These are phyloP conservation scores for Aphaenogaster rudis DNA, from an alignment of 1,140 invertebrate genomes.

Conservation along the genomic window DNA sequence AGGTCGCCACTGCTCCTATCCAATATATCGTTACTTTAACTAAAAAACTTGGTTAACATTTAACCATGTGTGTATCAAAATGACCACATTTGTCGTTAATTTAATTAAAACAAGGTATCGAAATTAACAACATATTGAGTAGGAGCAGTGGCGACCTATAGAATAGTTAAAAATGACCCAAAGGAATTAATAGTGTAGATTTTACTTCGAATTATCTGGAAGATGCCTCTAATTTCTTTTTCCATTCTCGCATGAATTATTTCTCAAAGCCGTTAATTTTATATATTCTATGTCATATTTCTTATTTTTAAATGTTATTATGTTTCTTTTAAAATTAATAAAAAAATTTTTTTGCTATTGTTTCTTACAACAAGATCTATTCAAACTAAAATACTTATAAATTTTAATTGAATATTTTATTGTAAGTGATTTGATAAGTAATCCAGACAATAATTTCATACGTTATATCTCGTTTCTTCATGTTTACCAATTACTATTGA, in stretches of 20 bases:
- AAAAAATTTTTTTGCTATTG: not conserved
- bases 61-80: too few species aligned
- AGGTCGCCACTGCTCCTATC: too few species aligned
- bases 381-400: not conserved
- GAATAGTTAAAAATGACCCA: too few species aligned
- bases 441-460: not conserved
- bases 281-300: not conserved
- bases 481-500: constrained; percentile 30
- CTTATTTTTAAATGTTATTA: not conserved
- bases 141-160: too few species aligned
- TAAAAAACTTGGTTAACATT: too few species aligned
- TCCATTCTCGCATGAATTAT: not conserved
- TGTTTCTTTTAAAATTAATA: not conserved
- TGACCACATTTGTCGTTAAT: too few species aligned
- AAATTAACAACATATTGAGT: too few species aligned
- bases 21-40: too few species aligned
- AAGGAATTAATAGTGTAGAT: not conserved
- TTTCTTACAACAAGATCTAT: not conserved
- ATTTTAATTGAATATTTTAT: constrained; percentile 1
- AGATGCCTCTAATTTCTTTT: constrained; percentile 11
- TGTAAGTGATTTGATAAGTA: not conserved
- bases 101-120: too few species aligned
- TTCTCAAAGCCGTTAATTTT: not conserved
- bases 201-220: not conserved
- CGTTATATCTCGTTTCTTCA: not conserved